These are phyloP conservation scores for Belonocnema kinseyi DNA, from an alignment of 1,140 invertebrate species.

Conservation along the genomic window DNA sequence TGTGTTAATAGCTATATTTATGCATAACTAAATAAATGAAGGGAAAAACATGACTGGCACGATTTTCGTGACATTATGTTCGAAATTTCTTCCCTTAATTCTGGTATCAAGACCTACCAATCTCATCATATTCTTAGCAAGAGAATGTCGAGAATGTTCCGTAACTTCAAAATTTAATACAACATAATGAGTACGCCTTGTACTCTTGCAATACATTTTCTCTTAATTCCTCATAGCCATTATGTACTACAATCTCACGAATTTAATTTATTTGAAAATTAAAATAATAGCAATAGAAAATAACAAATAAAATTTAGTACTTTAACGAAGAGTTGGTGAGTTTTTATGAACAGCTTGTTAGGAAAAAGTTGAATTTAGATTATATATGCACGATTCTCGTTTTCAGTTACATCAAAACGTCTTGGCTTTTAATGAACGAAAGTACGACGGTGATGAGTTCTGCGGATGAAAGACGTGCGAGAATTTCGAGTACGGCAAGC, in stretches of 20 bases:
- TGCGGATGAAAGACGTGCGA: background rate
- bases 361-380: constrained; percentile 14
- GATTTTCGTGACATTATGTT: background rate
- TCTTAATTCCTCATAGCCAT: constrained; percentile 18
- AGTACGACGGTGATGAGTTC: constrained; percentile 17
- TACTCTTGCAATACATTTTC: constrained; percentile 11
- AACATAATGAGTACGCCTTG: constrained; percentile 57
- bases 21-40: too few species aligned
- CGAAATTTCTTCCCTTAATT: background rate
- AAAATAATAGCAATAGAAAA: too few species aligned
- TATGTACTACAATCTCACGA: background rate
- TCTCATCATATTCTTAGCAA: constrained; percentile 11
- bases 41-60: background rate
- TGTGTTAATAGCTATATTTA: too few species aligned
- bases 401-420: constrained; percentile 21
- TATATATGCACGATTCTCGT: constrained; percentile 1
- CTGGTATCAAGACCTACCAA: constrained; percentile 16
- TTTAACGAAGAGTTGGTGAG: too few species aligned
- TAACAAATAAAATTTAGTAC: too few species aligned
- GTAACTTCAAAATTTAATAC: constrained; percentile 60
- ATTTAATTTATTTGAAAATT: background rate
- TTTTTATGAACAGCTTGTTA: constrained; percentile 9
- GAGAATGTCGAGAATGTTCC: constrained; percentile 4
- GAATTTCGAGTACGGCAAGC: constrained; percentile 6
- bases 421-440: constrained; percentile 5